A percentile compares a stretch with the other conserved stretches of the same genome.
These are phyloP conservation scores for Nothobranchius furzeri DNA, from an alignment of 2,113 vertebrate genomes.

Conservation along the genomic window DNA sequence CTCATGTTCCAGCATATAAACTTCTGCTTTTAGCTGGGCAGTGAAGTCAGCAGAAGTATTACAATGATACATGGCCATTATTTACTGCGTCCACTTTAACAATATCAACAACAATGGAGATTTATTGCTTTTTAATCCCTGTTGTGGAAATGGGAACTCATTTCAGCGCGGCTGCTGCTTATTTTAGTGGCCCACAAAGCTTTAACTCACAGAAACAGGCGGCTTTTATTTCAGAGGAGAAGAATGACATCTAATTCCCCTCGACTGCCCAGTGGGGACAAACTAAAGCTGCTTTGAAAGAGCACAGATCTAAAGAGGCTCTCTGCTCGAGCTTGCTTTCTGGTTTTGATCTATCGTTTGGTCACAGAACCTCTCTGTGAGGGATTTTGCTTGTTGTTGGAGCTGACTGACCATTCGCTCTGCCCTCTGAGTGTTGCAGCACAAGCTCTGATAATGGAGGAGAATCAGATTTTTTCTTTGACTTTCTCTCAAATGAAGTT, in stretches of 20 bases:
- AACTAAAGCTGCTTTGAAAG: constrained; percentile 74
- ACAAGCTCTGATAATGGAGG: constrained; percentile 22
- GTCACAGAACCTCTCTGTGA: constrained; percentile 39
- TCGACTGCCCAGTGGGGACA: constrained; percentile 55
- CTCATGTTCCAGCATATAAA: neutral
- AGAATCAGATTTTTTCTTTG: constrained; percentile 11
- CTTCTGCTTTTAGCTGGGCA: neutral
- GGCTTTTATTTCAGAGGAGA: constrained; percentile 54
- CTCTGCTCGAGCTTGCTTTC: constrained; percentile 53
- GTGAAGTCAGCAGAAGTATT: neutral
- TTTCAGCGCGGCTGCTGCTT: constrained; percentile 34
- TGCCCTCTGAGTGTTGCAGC: constrained; percentile 46
- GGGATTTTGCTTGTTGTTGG: constrained; percentile 36
- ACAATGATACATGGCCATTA: constrained; percentile 7
- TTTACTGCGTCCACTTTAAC: constrained; percentile 15
- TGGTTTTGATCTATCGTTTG: constrained; percentile 62
- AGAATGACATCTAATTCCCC: constrained; percentile 71
- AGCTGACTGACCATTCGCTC: constrained; percentile 39
- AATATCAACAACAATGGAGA: constrained; percentile 36
- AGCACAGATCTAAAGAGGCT: constrained; percentile 62
- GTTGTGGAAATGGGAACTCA: constrained; percentile 37
- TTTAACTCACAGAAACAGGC: constrained; percentile 55
- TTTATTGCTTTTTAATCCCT: constrained; percentile 69
- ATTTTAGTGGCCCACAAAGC: constrained; percentile 60
- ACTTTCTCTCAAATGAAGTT: constrained; percentile 16